A percentile compares a stretch with the other conserved stretches of the same genome.
phyloP scores from a whole-genome alignment of 2,113 vertebrate species.

The Melierax canorus region DNA sequence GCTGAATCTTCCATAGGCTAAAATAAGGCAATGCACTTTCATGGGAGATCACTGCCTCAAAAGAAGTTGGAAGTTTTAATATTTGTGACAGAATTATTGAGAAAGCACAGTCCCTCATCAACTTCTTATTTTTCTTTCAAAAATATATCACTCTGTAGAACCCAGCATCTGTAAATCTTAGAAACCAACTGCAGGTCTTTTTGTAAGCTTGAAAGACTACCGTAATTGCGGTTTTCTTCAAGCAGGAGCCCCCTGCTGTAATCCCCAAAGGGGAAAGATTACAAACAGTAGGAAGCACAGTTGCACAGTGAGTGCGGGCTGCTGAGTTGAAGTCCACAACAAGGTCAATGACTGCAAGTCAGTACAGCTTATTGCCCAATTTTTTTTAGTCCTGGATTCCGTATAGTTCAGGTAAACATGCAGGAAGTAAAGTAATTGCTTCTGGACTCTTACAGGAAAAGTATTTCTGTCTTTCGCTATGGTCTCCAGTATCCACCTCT shows the following conservation, averaged over 20 bases:
- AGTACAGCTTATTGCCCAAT: not conserved
- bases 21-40: not conserved
- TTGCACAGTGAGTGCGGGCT: not conserved
- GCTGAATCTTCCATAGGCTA: not conserved
- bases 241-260: not conserved
- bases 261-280: not conserved
- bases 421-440: conserved; percentile 3
- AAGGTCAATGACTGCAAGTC: not conserved
- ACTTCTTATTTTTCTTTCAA: not conserved
- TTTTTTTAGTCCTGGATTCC: not conserved
- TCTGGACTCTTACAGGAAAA: not conserved
- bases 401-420: not conserved
- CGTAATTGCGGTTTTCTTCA: not conserved
- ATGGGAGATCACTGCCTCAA: not conserved
- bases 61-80: not conserved
- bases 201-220: not conserved
- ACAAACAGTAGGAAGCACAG: not conserved
- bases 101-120: not conserved
- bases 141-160: not conserved
- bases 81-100: not conserved
- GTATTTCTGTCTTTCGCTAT: not conserved
- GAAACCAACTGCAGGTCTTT: not conserved
- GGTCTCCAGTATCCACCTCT: not conserved
- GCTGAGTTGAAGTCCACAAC: not conserved
- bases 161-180: not conserved